Evolutionary conservation across 2,113 vertebrate species (phyloP), one percentile per base, ranked within the genome.

Genomic region (Nannospalax galili): DNA sequence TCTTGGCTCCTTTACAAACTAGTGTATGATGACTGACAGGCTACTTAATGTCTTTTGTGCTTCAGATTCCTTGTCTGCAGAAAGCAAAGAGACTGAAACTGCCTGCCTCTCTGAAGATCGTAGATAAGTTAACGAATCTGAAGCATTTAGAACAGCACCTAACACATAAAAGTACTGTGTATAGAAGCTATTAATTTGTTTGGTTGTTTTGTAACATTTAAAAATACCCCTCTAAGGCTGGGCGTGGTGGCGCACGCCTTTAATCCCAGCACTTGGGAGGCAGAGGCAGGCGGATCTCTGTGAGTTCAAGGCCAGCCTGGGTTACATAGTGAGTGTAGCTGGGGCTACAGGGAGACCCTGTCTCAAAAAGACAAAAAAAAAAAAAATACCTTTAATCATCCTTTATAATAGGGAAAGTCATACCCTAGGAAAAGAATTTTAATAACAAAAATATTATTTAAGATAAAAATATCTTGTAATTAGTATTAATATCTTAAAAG

Each of bases 301-400:
- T 52, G 48, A 52, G 48, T 52, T 52, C 48, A 52, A 52, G 48
- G 48, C 48, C 48, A 52, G 48, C 48, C 48, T 52, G 48, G 48
- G 6, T 11, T 52, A 52, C 48, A 52, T 6, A 52, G 48, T 52
- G 48, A 52, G 48, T 52, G 11, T 11, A 52, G 48, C 48, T 52
- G 48, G 48, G 48, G 48, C 48, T 52, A 52, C 48, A 52, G 48
- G 48, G 48, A 52, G 48, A 52, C 48, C 48, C 48, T 52, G 48
- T 52, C 48, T 52, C 48, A 11, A 52, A 52, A 52, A 52, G 48
- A 52, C 6, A 52, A 52, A 52, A 52, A 52, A 52, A 52, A 52
- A 52, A 62, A 72, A 92, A 64, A n/a, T 80, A 26, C 40, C 90
- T 95, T 92, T 84, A 28, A 75, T 94, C 26, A 69, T 64, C 42